Conservation (phyloP, 2,888 invertebrate species). For the Nasonovia ribisnigri region DNA sequence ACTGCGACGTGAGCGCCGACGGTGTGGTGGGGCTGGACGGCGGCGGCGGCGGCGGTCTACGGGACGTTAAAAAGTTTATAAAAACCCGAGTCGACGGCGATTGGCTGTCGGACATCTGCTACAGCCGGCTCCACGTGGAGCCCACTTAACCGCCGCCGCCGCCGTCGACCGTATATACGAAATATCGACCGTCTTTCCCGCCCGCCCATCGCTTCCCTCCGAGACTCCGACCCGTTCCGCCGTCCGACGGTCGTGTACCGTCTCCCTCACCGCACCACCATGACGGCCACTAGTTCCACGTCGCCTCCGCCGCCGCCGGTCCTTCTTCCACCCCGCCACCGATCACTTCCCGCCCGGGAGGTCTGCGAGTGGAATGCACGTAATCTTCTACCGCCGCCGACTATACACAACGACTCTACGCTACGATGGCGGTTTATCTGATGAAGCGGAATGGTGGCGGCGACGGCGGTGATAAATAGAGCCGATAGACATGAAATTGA, state of each 20-base stretch:
- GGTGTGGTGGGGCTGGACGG: slow-evolving; percentile 9
- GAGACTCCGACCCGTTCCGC: background rate
- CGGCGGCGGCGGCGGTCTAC: slow-evolving; percentile 33
- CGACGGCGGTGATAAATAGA: slow-evolving; percentile 55
- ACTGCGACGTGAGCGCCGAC: slow-evolving; percentile 9
- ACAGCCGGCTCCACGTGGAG: slow-evolving; percentile 66
- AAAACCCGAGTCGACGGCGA: slow-evolving; percentile 61
- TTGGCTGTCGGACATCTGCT: slow-evolving; percentile 64
- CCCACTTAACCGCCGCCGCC: slow-evolving; percentile 58
- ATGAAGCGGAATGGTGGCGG: slow-evolving; percentile 57
- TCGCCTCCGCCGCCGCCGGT: background rate
- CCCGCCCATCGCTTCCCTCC: background rate
- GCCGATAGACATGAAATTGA: slow-evolving; percentile 61
- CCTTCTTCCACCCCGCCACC: background rate
- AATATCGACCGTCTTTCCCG: slow-evolving; percentile 51
- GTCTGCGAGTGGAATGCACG: slow-evolving; percentile 61
- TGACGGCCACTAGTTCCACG: background rate
- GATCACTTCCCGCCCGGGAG: background rate
- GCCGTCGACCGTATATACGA: slow-evolving; percentile 48
- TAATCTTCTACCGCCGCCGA: slow-evolving; percentile 58
- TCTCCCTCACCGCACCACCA: slow-evolving; percentile 6
- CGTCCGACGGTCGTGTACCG: background rate
- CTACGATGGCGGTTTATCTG: slow-evolving; percentile 61
- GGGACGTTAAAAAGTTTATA: slow-evolving; percentile 65
- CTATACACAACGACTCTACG: slow-evolving; percentile 25